A percentile compares a stretch with the other conserved stretches of the same genome.
Evolutionary conservation across 2,797 vertebrate species (phyloP).

Genomic region (Cyclopterus lumpus): DNA sequence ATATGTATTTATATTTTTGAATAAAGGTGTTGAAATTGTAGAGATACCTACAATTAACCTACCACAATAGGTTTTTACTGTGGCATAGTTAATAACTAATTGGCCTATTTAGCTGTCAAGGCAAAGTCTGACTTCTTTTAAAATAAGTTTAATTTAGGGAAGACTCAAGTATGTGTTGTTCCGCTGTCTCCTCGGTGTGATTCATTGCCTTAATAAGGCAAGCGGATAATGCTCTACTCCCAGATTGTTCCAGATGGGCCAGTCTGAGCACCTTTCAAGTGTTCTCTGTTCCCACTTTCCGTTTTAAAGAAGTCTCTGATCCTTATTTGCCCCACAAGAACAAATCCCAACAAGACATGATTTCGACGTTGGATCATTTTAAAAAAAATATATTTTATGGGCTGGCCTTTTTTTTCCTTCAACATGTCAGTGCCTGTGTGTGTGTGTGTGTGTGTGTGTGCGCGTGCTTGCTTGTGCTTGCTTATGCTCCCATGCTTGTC

Average conservation of each 20-base stretch:
- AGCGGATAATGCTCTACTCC: conserved; percentile 4
- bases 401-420: conserved; percentile 12
- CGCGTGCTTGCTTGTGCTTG: neutral
- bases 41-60: neutral
- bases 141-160: neutral
- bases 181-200: neutral
- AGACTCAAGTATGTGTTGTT: neutral
- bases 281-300: neutral
- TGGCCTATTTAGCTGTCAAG: neutral
- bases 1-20: neutral
- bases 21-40: too few species aligned
- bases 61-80: neutral
- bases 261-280: conserved; percentile 28
- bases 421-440: conserved; percentile 50
- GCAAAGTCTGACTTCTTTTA: neutral
- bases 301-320: neutral
- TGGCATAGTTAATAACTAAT: neutral
- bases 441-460: conserved; percentile 13
- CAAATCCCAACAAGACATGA: conserved; percentile 31
- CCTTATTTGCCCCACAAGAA: neutral
- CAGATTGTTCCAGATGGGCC: neutral
- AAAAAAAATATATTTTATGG: conserved; percentile 33
- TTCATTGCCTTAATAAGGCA: conserved; percentile 6
- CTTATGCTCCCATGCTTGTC: conserved; percentile 31
- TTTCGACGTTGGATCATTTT: conserved; percentile 3